Evolutionary conservation across 2,888 invertebrate genomes (phyloP).

Genomic region (Caenorhabditis panamensis): DNA sequence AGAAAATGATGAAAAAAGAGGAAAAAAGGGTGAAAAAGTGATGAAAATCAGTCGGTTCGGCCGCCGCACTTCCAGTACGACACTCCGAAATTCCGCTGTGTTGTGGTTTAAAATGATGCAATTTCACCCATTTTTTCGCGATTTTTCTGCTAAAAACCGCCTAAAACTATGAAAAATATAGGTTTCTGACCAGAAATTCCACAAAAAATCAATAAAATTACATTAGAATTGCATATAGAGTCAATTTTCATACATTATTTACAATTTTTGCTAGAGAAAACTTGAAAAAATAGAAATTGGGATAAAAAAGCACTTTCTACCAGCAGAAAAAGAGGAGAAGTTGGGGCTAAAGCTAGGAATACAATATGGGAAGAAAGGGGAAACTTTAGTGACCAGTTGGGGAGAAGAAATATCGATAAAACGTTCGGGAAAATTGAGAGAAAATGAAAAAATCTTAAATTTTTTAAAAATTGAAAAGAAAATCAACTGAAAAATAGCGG

Average conservation of each 20-base stretch:
- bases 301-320: constrained; percentile 22
- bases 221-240: not conserved
- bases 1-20: not conserved
- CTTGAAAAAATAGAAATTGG: not conserved
- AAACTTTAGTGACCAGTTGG: not conserved
- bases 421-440: not conserved
- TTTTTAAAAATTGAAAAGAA: too few relatives aligned
- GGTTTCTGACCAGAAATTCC: not conserved
- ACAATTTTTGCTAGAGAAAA: constrained; percentile 7
- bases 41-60: constrained; percentile 10
- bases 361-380: not conserved
- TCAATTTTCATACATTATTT: constrained; percentile 40
- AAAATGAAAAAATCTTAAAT: not conserved
- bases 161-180: not conserved
- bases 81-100: constrained; percentile 44
- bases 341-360: not conserved
- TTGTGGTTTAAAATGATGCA: constrained; percentile 56
- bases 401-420: too few relatives aligned
- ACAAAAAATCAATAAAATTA: not conserved
- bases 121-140: constrained; percentile 22
- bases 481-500: too few relatives aligned
- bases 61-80: constrained; percentile 46
- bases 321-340: not conserved
- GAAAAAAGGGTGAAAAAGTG: not conserved
- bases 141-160: not conserved